phyloP scores from a whole-genome alignment of 37 sponge, comb jelly and placozoan species.

The Chondrosia reniformis region DNA sequence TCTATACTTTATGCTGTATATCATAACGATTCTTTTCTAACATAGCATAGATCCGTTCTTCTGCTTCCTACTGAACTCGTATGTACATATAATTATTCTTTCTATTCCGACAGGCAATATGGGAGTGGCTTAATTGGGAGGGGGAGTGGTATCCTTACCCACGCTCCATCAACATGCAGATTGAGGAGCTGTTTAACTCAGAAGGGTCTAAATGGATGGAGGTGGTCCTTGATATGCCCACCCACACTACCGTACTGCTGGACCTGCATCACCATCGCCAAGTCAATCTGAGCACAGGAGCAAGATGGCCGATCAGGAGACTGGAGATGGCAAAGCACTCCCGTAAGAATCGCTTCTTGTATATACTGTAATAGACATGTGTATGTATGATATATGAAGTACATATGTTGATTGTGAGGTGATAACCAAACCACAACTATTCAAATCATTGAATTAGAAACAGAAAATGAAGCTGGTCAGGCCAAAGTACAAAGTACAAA shows the following conservation, averaged over 20 bases:
- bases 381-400: neutral
- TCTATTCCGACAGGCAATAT: too few relatives aligned
- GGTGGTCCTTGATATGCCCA: slow-evolving; percentile 67
- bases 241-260: slow-evolving; percentile 71
- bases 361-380: neutral
- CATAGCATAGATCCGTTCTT: too few relatives aligned
- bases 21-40: too few relatives aligned
- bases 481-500: too few relatives aligned
- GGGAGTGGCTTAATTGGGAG: slow-evolving; percentile 65
- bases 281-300: slow-evolving; percentile 68
- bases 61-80: too few relatives aligned
- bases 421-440: too few relatives aligned
- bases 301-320: slow-evolving; percentile 16
- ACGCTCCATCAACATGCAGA: slow-evolving; percentile 64
- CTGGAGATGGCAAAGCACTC: neutral
- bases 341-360: too few relatives aligned
- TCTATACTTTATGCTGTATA: too few relatives aligned
- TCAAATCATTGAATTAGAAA: too few relatives aligned
- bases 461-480: too few relatives aligned
- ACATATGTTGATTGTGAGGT: too few relatives aligned
- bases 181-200: slow-evolving; percentile 76
- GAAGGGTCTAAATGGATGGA: slow-evolving; percentile 71
- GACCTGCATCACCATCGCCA: slow-evolving; percentile 75
- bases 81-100: too few relatives aligned
- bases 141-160: slow-evolving; percentile 75